These are phyloP conservation scores for Simalia tracyae DNA, from an alignment of 2,797 vertebrate genomes.

Conservation along the genomic window DNA sequence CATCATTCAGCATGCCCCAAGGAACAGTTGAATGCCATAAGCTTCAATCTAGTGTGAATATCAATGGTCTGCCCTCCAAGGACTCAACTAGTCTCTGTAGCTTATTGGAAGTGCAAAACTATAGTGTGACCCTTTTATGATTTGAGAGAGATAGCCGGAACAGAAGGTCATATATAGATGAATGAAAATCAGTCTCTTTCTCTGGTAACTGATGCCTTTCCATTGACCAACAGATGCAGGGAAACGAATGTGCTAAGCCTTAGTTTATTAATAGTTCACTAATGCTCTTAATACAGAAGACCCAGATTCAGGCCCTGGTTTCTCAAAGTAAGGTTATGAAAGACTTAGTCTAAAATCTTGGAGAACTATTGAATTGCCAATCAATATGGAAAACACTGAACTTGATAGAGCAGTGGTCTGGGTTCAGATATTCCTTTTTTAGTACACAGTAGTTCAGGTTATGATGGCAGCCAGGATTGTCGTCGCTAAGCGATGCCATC, in stretches of 20 bases:
- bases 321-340: neutral
- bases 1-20: neutral
- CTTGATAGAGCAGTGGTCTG: neutral
- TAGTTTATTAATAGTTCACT: neutral
- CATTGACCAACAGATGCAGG: constrained; percentile 47
- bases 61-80: constrained; percentile 9
- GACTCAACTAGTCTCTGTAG: neutral
- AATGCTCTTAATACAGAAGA: neutral
- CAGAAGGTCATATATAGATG: constrained; percentile 18
- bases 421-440: neutral
- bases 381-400: neutral
- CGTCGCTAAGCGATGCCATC: too few species aligned
- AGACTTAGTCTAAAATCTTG: neutral
- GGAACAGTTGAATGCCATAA: constrained; percentile 9
- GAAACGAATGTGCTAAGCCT: neutral
- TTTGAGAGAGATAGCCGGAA: constrained; percentile 7
- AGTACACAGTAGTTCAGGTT: too few species aligned
- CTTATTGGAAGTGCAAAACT: constrained; percentile 24
- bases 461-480: too few species aligned
- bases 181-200: constrained; percentile 32
- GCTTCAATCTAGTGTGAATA: neutral
- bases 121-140: constrained; percentile 16
- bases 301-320: neutral
- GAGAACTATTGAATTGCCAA: neutral
- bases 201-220: constrained; percentile 39